Evolutionary conservation across 2,797 vertebrate species (phyloP), one percentile per base, ranked within the genome.

Genomic region (Podargus strigoides): DNA sequence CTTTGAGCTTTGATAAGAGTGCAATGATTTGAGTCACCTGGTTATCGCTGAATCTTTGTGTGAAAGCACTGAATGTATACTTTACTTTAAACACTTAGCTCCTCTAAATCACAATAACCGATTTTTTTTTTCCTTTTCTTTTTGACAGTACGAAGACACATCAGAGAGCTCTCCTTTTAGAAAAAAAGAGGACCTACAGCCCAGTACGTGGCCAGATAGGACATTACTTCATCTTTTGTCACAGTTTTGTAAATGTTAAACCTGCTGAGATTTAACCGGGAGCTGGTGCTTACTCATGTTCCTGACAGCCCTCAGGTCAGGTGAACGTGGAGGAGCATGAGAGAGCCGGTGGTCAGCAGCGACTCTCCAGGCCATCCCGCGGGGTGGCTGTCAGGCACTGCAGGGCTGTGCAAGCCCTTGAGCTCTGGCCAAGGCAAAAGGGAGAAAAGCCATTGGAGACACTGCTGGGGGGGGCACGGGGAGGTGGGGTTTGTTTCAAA

Each of bases 151-250:
- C 44, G 30, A 76, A 68, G 26, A 84, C 39, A 37, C 11, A 74
- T 67, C 63, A 72, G 39, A 63, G 41, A 76, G 9, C 46, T 87
- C 28, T 85, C 59, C 56, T 79, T 58, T 56, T 21, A 70, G 20
- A 17, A n/a, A 20, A 24, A 44, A 64, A 27, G 8, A 73, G 32
- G 37, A 72, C 23, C 49, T 42, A 32, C 30, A 58, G 24, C 60
- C 14, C 63, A 49, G 50, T 41, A 30, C 24, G 50, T 55, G 16
- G 55, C 75, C 42, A 79, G 52, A 64, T 18, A 77, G 37, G 27
- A 46, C 58, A 72, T 41, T 68, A 85, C 66, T 95, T 90, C 27
- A 81, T 80, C 84, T 86, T 92, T 77, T 82, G 66, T 83, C 78
- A 72, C 0, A 1, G 39, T 62, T 87, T 85, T 83, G 58, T 86